Conservation (phyloP, 2,113 vertebrate species). For the Chiloscyllium plagiosum region DNA sequence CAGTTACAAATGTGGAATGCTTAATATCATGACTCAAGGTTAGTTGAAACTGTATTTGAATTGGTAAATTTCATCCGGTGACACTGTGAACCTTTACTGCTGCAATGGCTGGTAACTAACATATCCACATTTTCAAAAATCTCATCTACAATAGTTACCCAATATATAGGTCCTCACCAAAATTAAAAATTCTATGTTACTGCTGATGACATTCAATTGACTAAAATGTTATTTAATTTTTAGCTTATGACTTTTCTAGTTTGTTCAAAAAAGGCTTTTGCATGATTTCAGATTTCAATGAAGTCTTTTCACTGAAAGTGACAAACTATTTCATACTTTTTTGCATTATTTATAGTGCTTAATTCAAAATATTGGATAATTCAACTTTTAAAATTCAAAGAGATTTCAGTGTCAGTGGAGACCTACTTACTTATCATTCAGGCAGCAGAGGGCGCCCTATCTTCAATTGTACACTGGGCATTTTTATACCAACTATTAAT, state of each 20-base stretch:
- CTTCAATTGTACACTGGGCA: background rate
- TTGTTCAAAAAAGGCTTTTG: background rate
- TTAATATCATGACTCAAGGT: background rate
- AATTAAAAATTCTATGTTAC: background rate
- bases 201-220: background rate
- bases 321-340: background rate
- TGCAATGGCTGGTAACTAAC: background rate
- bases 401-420: background rate
- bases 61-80: background rate
- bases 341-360: background rate
- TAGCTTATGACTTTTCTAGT: background rate
- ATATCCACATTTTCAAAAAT: background rate
- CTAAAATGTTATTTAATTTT: background rate
- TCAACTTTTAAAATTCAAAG: background rate
- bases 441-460: constrained; percentile 14
- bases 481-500: background rate
- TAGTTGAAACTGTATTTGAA: background rate
- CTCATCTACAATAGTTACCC: background rate
- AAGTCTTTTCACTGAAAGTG: background rate
- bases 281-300: background rate
- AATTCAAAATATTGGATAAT: background rate
- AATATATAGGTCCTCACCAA: background rate
- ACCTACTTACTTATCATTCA: background rate
- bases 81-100: background rate
- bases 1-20: background rate